phyloP scores from a whole-genome alignment of 1,140 invertebrate genomes.

The Gonioctena quinquepunctata region DNA sequence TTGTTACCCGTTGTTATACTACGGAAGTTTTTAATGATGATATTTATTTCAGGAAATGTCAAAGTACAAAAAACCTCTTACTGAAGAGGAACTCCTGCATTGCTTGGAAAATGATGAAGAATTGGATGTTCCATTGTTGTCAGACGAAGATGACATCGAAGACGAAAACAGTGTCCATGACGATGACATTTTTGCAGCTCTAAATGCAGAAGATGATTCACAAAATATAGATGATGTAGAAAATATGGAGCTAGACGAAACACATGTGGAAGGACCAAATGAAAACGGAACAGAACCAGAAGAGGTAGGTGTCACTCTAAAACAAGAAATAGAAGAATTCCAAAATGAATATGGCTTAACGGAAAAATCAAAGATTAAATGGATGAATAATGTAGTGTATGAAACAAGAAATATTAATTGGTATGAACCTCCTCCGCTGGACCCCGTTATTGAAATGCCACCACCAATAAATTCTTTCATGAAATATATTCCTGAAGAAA shows the following conservation, averaged over 20 bases:
- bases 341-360: slow-evolving; percentile 4
- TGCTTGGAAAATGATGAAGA: not conserved
- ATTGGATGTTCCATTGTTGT: not conserved
- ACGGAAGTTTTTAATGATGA: not conserved
- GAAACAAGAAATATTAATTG: slow-evolving; percentile 9
- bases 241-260: not conserved
- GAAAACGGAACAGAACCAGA: not conserved
- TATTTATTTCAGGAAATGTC: slow-evolving; percentile 1
- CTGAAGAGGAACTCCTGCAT: not conserved
- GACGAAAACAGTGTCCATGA: not conserved
- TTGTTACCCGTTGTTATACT: not conserved
- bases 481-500: slow-evolving; percentile 20
- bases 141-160: not conserved
- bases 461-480: slow-evolving; percentile 5
- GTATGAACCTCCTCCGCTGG: not conserved
- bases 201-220: not conserved
- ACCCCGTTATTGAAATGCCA: not conserved
- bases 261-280: not conserved
- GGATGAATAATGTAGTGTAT: slow-evolving; percentile 10
- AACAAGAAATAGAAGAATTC: slow-evolving; percentile 4
- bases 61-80: slow-evolving; percentile 7
- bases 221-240: slow-evolving; percentile 2
- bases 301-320: not conserved
- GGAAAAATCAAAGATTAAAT: slow-evolving; percentile 6
- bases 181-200: not conserved